phyloP scores from a whole-genome alignment of 2,797 vertebrate genomes.

The Enteromius trimaculatus region DNA sequence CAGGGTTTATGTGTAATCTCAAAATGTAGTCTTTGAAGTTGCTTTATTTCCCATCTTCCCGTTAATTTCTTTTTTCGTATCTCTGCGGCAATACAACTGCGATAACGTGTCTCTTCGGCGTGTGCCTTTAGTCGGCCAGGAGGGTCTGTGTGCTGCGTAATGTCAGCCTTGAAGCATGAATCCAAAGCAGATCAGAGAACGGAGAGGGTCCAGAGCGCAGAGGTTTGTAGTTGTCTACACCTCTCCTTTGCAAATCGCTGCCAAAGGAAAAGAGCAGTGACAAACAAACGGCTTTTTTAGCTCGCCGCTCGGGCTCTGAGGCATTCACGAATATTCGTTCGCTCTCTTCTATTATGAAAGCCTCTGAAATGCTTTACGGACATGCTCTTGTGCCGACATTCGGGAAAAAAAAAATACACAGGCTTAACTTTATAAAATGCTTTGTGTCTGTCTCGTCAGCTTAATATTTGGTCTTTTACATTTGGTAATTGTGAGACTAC shows the following conservation, averaged over 20 bases:
- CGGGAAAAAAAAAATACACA: neutral
- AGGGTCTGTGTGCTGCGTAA: constrained; percentile 39
- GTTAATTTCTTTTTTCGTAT: neutral
- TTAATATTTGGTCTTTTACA: constrained; percentile 26
- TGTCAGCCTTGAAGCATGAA: constrained; percentile 49
- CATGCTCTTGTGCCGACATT: neutral
- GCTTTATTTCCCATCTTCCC: neutral
- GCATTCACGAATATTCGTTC: constrained; percentile 1
- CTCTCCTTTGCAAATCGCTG: constrained; percentile 19
- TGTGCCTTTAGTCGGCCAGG: constrained; percentile 23
- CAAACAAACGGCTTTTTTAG: constrained; percentile 26
- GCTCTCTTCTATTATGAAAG: neutral
- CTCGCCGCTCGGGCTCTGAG: neutral
- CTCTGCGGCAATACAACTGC: neutral
- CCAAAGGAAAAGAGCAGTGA: constrained; percentile 38
- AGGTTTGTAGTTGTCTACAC: constrained; percentile 9
- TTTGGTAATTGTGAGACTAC: constrained; percentile 40
- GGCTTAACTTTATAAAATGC: neutral
- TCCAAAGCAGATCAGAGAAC: constrained; percentile 52
- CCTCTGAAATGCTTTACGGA: neutral
- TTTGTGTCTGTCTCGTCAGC: constrained; percentile 15
- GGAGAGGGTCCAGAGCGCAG: constrained; percentile 13
- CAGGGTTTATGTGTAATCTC: constrained; percentile 29
- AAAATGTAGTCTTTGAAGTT: constrained; percentile 33
- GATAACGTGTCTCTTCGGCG: neutral